phyloP scores from a whole-genome alignment of 2,113 vertebrate species.

The Aptenodytes patagonicus region DNA sequence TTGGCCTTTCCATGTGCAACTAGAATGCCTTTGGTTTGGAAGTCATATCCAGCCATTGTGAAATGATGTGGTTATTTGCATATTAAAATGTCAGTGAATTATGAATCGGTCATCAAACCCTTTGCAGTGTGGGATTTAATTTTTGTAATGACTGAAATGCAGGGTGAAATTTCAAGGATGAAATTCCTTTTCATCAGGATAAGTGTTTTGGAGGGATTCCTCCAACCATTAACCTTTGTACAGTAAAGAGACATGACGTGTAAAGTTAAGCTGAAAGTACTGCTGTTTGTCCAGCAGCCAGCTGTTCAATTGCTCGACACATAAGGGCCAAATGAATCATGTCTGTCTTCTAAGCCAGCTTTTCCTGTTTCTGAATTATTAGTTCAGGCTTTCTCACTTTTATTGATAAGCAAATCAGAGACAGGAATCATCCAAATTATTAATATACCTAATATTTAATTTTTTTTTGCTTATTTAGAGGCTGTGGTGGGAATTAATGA shows the following conservation, averaged over 20 bases:
- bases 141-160: not conserved
- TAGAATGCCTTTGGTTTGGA: not conserved
- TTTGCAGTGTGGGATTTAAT: not conserved
- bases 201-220: not conserved
- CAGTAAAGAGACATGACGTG: not conserved
- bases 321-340: not conserved
- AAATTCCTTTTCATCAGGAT: not conserved
- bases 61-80: not conserved
- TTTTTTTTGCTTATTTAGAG: not conserved
- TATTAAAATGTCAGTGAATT: not conserved
- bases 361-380: not conserved
- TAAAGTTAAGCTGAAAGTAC: not conserved
- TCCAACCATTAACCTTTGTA: not conserved
- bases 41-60: not conserved
- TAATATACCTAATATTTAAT: not conserved
- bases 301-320: not conserved
- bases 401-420: not conserved
- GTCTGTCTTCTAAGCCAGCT: not conserved
- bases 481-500: not conserved
- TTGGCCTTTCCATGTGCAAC: not conserved
- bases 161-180: not conserved
- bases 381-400: not conserved
- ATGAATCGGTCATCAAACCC: not conserved
- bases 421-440: not conserved
- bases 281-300: not conserved